These are phyloP conservation scores for Drosophila fuyamai DNA, from an alignment of 1,140 invertebrate genomes.

Conservation along the genomic window DNA sequence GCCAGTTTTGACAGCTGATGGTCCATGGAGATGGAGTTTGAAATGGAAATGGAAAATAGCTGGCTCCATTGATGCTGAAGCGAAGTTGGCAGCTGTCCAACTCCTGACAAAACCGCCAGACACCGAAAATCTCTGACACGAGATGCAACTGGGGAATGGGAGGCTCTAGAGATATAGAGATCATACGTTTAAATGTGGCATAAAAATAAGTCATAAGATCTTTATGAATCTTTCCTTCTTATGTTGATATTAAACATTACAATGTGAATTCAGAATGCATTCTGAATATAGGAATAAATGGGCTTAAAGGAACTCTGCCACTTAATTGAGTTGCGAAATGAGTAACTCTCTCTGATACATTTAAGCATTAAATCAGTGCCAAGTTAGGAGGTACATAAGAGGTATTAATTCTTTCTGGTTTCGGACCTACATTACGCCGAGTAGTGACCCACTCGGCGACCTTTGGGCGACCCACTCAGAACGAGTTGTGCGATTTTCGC, in stretches of 20 bases:
- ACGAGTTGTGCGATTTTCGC: constrained; percentile 60
- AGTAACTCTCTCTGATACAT: too few relatives aligned
- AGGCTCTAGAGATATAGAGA: not conserved
- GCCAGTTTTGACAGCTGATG: constrained; percentile 76
- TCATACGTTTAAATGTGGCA: too few relatives aligned
- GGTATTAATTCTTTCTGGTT: too few relatives aligned
- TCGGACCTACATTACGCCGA: constrained; percentile 15
- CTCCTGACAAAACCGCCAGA: not conserved
- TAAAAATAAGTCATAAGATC: too few relatives aligned
- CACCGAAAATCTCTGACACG: constrained; percentile 1
- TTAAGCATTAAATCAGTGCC: too few relatives aligned
- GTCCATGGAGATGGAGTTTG: constrained; percentile 13
- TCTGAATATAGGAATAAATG: too few relatives aligned
- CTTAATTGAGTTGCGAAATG: too few relatives aligned
- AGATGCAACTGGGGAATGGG: not conserved
- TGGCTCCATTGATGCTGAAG: constrained; percentile 4
- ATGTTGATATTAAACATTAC: too few relatives aligned
- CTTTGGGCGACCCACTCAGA: constrained; percentile 41
- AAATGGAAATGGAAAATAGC: constrained; percentile 12
- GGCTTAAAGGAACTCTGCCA: too few relatives aligned
- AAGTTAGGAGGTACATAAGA: too few relatives aligned
- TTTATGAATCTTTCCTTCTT: too few relatives aligned
- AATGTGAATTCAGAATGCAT: too few relatives aligned
- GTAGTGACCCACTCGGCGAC: constrained; percentile 6
- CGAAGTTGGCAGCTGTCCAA: constrained; percentile 21